A percentile compares a stretch with the other conserved stretches of the same genome.
These are phyloP conservation scores for Eulemur rufifrons DNA, from an alignment of 2,113 vertebrate species.

Conservation along the genomic window DNA sequence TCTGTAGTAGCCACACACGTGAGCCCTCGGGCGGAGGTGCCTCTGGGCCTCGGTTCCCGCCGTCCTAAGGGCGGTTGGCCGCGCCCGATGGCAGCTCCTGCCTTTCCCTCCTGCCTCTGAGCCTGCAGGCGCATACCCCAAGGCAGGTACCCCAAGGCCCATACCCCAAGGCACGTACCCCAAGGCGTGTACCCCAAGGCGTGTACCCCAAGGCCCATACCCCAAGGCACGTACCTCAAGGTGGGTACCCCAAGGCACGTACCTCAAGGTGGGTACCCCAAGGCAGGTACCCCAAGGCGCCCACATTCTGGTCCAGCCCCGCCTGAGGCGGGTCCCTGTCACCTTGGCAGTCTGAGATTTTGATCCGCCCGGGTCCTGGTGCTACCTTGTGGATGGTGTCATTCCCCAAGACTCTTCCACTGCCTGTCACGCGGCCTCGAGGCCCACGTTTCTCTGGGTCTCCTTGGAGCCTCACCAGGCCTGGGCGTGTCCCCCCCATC, in stretches of 20 bases:
- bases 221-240: neutral
- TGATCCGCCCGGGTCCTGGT: neutral
- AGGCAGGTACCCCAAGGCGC: neutral
- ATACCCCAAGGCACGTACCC: no score
- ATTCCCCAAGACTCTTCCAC: neutral
- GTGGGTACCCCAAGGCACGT: neutral
- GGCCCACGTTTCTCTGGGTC: neutral
- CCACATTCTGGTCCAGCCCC: accelerated
- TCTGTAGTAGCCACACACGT: neutral
- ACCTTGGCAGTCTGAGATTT: neutral
- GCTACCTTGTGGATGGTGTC: neutral
- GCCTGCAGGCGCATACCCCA: neutral
- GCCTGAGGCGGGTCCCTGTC: accelerated
- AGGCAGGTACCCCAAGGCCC: no score
- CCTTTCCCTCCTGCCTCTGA: neutral
- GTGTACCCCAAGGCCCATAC: no score
- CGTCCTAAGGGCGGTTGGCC: accelerated
- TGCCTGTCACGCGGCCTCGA: neutral
- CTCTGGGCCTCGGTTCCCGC: neutral
- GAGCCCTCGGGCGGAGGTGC: accelerated
- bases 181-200: no score
- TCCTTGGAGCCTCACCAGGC: neutral
- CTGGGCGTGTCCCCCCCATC: neutral
- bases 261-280: no score
- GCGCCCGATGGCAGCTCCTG: neutral